A percentile compares a stretch with the other conserved stretches of the same genome.
phyloP scores from a whole-genome alignment of 2,797 vertebrate species.

The Gymnoscopelus microlampas region DNA sequence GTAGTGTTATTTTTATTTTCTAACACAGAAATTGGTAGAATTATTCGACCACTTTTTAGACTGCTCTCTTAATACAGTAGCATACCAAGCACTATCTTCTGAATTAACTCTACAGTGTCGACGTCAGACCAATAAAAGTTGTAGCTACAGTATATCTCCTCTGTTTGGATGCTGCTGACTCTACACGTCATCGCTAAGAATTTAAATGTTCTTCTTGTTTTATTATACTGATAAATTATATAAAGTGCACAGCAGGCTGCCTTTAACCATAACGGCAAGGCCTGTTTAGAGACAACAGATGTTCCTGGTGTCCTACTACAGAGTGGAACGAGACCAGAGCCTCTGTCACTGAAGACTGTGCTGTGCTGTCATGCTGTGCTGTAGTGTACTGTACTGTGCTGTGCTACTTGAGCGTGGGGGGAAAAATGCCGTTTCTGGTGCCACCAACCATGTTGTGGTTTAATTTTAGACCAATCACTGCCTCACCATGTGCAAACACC shows the following conservation, averaged over 20 bases:
- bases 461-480: slow-evolving; percentile 68
- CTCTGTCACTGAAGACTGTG: slow-evolving; percentile 45
- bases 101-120: too few relatives aligned
- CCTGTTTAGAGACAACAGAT: slow-evolving; percentile 54
- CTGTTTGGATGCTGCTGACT: too few relatives aligned
- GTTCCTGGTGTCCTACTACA: slow-evolving; percentile 46
- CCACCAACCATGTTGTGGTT: slow-evolving; percentile 58
- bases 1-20: too few relatives aligned
- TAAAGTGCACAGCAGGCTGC: slow-evolving; percentile 24
- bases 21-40: too few relatives aligned
- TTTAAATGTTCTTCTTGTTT: too few relatives aligned
- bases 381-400: slow-evolving; percentile 25
- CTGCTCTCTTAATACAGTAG: too few relatives aligned
- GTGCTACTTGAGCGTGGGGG: slow-evolving; percentile 16
- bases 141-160: too few relatives aligned
- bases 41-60: too few relatives aligned
- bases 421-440: slow-evolving; percentile 55
- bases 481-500: slow-evolving; percentile 55
- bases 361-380: slow-evolving; percentile 23
- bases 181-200: too few relatives aligned
- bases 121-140: too few relatives aligned
- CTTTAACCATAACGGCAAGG: slow-evolving; percentile 32
- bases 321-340: slow-evolving; percentile 53
- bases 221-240: not conserved
- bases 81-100: too few relatives aligned